phyloP scores from a whole-genome alignment of 2,113 vertebrate species.

The Lampris incognitus region DNA sequence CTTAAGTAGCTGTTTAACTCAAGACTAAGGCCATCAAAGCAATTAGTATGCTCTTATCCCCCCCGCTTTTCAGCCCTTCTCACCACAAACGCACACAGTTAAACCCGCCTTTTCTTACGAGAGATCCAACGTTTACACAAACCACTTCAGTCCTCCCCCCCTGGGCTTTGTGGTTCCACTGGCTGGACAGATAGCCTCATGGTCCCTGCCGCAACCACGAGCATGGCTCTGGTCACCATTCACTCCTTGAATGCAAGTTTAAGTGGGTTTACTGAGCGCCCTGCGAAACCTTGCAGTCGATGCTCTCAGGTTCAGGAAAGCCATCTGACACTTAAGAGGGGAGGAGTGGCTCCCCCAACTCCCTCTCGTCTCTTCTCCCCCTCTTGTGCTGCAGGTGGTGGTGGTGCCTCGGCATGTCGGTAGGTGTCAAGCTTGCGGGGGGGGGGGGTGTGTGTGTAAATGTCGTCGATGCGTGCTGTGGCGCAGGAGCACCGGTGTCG shows the following conservation, averaged over 20 bases:
- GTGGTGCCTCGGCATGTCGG: conserved; percentile 22
- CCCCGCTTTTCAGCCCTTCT: background rate
- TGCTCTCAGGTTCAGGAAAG: conserved; percentile 15
- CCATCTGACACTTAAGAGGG: conserved; percentile 9
- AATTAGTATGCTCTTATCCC: conserved; percentile 67
- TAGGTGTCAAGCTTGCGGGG: conserved; percentile 33
- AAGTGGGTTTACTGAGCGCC: background rate
- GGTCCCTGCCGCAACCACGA: conserved; percentile 36
- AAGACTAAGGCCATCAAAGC: conserved; percentile 52
- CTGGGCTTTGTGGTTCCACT: conserved; percentile 51
- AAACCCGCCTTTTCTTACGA: conserved; percentile 1
- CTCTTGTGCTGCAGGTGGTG: background rate
- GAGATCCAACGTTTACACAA: background rate
- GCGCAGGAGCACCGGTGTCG: conserved; percentile 35
- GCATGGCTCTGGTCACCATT: conserved; percentile 19
- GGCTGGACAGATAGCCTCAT: conserved; percentile 44
- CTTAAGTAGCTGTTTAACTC: conserved; percentile 68
- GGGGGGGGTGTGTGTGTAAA: conserved; percentile 39
- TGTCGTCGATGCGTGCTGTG: conserved; percentile 35
- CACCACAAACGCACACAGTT: conserved; percentile 1
- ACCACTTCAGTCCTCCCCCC: conserved; percentile 32
- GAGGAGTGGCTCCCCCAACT: conserved; percentile 21
- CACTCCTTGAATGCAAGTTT: conserved; percentile 24
- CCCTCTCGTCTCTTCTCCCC: conserved; percentile 23
- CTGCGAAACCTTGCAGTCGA: conserved; percentile 31